Evolutionary conservation across 2,797 vertebrate species (phyloP).

Genomic region (Erpetoichthys calabaricus): DNA sequence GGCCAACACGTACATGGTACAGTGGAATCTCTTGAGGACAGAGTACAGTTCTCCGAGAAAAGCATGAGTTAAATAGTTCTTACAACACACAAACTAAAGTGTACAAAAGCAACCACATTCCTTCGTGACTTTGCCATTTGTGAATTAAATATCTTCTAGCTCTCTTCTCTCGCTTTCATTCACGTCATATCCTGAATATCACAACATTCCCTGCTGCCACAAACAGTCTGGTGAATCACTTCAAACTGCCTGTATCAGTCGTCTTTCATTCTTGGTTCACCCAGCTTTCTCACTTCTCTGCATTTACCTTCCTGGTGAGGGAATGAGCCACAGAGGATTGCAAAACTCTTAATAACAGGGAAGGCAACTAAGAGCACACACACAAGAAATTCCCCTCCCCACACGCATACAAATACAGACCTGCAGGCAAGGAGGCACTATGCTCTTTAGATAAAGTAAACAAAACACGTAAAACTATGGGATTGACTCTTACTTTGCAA

Average conservation of each 20-base stretch:
- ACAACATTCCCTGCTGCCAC: constrained; percentile 22
- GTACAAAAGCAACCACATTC: not conserved
- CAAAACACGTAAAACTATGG: constrained; percentile 11
- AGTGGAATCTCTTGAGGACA: constrained; percentile 13
- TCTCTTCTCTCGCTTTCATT: constrained; percentile 19
- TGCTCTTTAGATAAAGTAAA: constrained; percentile 6
- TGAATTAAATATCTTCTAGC: not conserved
- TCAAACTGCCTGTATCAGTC: constrained; percentile 3
- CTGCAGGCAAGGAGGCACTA: not conserved
- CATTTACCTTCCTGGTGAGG: not conserved
- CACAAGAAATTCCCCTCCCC: too few relatives aligned
- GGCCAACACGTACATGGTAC: constrained; percentile 28
- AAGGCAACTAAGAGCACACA: too few relatives aligned
- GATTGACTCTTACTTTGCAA: not conserved
- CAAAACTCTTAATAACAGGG: constrained; percentile 9
- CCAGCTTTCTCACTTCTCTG: constrained; percentile 7
- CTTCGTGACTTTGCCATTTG: constrained; percentile 8
- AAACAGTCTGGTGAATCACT: constrained; percentile 15
- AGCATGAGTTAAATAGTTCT: constrained; percentile 6
- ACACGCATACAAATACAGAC: too few relatives aligned
- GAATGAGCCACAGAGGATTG: constrained; percentile 5
- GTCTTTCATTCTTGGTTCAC: constrained; percentile 16
- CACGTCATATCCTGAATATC: constrained; percentile 30
- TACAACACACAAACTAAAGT: not conserved
- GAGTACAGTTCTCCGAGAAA: constrained; percentile 12